These are phyloP conservation scores for Danionella dracula DNA, from an alignment of 2,797 vertebrate genomes.

Conservation along the genomic window DNA sequence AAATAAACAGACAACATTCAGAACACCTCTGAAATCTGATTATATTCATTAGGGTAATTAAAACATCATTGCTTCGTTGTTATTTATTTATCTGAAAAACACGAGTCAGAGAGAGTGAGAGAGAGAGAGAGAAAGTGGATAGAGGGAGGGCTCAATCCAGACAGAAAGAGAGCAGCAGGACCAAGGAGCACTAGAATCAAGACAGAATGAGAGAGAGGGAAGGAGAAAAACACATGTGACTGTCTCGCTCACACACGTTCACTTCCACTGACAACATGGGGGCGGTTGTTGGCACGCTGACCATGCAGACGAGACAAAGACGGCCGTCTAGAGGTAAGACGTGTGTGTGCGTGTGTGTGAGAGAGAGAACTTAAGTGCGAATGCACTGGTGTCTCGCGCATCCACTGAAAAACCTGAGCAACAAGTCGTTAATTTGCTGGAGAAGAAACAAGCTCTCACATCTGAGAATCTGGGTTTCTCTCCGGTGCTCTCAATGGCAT, in stretches of 20 bases:
- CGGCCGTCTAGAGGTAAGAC: conserved; percentile 88
- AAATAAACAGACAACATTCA: too few species aligned
- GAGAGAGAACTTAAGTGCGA: neutral
- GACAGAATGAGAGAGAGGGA: conserved; percentile 43
- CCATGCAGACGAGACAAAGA: conserved; percentile 88
- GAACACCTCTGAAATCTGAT: too few species aligned
- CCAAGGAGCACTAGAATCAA: neutral
- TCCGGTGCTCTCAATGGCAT: too few species aligned
- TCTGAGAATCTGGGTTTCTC: neutral
- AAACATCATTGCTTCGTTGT: too few species aligned
- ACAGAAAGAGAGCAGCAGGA: conserved; percentile 19
- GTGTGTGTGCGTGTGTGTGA: neutral
- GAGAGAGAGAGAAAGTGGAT: neutral
- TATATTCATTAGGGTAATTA: too few species aligned
- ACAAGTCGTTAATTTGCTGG: conserved; percentile 1
- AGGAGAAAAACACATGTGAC: conserved; percentile 39
- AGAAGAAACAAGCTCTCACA: neutral
- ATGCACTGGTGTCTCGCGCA: neutral
- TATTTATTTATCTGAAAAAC: too few species aligned
- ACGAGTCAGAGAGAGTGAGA: neutral
- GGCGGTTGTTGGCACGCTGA: conserved; percentile 94
- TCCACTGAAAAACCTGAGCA: neutral
- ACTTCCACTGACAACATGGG: conserved; percentile 83
- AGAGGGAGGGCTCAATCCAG: conserved; percentile 25
- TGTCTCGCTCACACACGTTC: conserved; percentile 55